Base-by-base conservation (phyloP, 1,140 invertebrate genomes). In the Ridgeia piscesae region DNA sequence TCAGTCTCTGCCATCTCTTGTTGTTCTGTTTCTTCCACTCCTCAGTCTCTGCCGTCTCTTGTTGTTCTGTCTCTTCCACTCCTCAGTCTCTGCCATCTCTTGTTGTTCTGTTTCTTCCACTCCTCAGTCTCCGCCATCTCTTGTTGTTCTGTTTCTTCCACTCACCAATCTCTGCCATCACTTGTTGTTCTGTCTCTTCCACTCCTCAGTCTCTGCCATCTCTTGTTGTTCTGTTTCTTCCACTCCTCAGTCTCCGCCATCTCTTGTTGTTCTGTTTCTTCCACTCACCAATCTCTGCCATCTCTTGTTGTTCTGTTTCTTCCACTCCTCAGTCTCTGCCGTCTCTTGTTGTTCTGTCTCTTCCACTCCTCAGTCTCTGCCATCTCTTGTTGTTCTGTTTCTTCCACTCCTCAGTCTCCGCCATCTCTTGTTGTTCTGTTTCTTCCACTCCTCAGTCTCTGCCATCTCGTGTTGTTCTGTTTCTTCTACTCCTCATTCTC, bases 401-500 rank as follows among this genome's bases (percentile, higher is more conserved):
- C n/a, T 42, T 42, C 42, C 42, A 42, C 42, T 6, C 4, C 4
- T 42, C n/a, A 89, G 4, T 91, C 35, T 34, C 35, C 34, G 91
- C 33, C 33, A 35, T 35, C 31, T 8, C 27, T 8, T 91, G 31
- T 35, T 91, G n/a, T n/a, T n/a, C n/a, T n/a, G n/a, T n/a, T n/a
- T n/a, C n/a, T 42, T 42, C 42, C 42, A 42, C 42, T 6, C 4
- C 4, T 42, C n/a, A 89, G 4, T 91, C 35, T 34, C 35, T 91
- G 91, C 33, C 33, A 35, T 35, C 31, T 8, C 27, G 9, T 91
- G 31, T 35, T 91, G 89, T 17, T 27, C 17, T 33, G 31, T 90
- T 33, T 42, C 92, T 91, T n/a, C 92, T 91, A 89, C 91, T 92
- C 93, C 94, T 89, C 94, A 96, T 42, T 42, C n/a, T n/a, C n/a